Percentiles rank a stretch among this genome's conserved stretches.
These are phyloP conservation scores for Amphilophus citrinellus DNA, from an alignment of 2,113 vertebrate genomes.

Conservation along the genomic window DNA sequence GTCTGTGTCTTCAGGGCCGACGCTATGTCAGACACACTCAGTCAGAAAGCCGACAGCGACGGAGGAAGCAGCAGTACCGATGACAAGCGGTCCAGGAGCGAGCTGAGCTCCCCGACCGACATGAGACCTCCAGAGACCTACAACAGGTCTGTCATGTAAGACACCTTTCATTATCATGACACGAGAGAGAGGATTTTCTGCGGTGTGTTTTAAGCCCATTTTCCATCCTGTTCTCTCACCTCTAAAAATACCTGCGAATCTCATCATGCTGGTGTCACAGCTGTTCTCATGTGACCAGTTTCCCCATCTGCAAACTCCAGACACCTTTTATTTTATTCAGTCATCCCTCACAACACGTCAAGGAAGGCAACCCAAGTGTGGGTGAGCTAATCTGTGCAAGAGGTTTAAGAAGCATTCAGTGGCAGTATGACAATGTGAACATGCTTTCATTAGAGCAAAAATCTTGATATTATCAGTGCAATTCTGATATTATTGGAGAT, in stretches of 20 bases:
- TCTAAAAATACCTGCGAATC: slow-evolving; percentile 43
- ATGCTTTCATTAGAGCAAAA: background rate
- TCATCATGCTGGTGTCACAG: slow-evolving; percentile 11
- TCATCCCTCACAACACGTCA: background rate
- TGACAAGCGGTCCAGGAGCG: slow-evolving; percentile 91
- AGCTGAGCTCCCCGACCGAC: slow-evolving; percentile 94
- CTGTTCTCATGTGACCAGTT: slow-evolving; percentile 35
- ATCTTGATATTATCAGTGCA: no score
- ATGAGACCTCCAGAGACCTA: slow-evolving; percentile 87
- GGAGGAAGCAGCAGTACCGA: slow-evolving; percentile 88
- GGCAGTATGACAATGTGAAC: background rate
- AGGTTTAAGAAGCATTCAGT: background rate
- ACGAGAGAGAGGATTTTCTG: background rate
- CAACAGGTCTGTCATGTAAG: slow-evolving; percentile 86
- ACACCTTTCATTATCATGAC: background rate
- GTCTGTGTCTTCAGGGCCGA: slow-evolving; percentile 85
- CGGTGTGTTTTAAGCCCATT: background rate
- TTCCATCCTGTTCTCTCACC: slow-evolving; percentile 26
- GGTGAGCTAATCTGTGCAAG: background rate
- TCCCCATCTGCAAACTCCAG: background rate
- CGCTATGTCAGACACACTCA: slow-evolving; percentile 91
- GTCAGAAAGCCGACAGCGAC: slow-evolving; percentile 91
- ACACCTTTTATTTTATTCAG: background rate
- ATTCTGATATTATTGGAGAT: no score
- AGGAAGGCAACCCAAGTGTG: background rate